These are phyloP conservation scores for Leptinotarsa defecta DNA, from an alignment of 1,140 invertebrate genomes.

Conservation along the genomic window DNA sequence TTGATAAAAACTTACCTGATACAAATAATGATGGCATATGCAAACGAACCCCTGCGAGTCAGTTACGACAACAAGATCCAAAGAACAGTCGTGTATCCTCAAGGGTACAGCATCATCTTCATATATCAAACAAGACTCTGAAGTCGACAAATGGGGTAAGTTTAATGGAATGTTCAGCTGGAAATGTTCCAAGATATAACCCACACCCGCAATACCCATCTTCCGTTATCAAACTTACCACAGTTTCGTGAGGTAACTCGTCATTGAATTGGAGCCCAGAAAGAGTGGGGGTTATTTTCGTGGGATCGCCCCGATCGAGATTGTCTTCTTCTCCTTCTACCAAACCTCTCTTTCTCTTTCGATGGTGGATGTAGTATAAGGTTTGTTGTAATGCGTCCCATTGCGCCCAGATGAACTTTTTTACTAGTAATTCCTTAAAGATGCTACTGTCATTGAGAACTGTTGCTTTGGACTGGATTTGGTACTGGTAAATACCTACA, in stretches of 20 bases:
- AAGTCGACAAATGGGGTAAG: conserved; percentile 69
- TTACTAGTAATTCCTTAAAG: conserved; percentile 68
- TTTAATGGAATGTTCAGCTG: conserved; percentile 84
- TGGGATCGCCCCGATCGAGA: conserved; percentile 56
- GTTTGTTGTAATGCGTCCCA: conserved; percentile 79
- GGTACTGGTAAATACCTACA: conserved; percentile 48
- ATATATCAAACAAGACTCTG: conserved; percentile 68
- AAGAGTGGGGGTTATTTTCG: conserved; percentile 66
- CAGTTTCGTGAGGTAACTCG: conserved; percentile 81
- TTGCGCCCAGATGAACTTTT: conserved; percentile 79
- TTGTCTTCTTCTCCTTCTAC: conserved; percentile 68
- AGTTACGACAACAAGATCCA: conserved; percentile 78
- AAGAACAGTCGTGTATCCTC: conserved; percentile 76
- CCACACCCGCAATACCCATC: background rate
- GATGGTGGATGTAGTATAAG: conserved; percentile 79
- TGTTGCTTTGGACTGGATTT: conserved; percentile 47
- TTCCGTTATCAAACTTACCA: conserved; percentile 64
- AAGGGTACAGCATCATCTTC: conserved; percentile 79
- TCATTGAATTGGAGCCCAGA: conserved; percentile 84
- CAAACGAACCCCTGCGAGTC: conserved; percentile 75
- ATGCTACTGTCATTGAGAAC: conserved; percentile 49
- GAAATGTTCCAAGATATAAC: conserved; percentile 19
- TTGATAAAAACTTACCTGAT: conserved; percentile 59
- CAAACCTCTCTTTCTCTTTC: conserved; percentile 67
- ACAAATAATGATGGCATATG: conserved; percentile 84